Evolutionary conservation across 2,113 vertebrate genomes (phyloP), one percentile per base, ranked within the genome.

Genomic region (Pollimyrus isidori): DNA sequence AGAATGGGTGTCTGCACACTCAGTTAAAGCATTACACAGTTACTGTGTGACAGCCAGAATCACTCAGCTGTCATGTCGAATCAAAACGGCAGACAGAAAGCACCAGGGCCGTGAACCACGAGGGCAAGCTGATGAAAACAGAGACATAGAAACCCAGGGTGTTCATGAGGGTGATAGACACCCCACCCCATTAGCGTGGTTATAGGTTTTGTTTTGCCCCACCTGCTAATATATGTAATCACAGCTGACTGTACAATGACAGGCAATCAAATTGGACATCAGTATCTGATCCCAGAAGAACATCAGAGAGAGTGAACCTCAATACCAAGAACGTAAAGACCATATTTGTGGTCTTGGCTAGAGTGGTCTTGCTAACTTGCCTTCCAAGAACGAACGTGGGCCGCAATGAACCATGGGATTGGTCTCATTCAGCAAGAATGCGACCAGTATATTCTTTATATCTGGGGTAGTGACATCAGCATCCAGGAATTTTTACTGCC

Each of bases 31-130:
- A 56, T 65, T 39, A 87, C 87, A 62, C 82, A 39, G 23, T 87
- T 87, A 87, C 30, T 39, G 85, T 4, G 39, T 87, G 56, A 87
- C 87, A 45, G n/a, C 45, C 52, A 48, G 23, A 56, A 84, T 58
- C 83, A 6, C 86, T 17, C 62, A 21, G 53, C 0, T 11, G 52
- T 87, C 87, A 65, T 5, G 84, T 35, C 19, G 65, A 30, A 46
- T 87, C 86, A 88, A 76, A 90, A 90, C 88, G 73, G 90, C 35
- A 82, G 89, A 90, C 89, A 86, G 49, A 19, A 89, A 89, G 88
- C 76, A 76, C 30, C 11, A 0, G 86, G 10, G 11, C 87, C 87
- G 2, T 7, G 35, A 23, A 10, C 52, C 19, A 46, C 0, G 30
- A 3, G 50, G 50, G 23, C 13, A 26, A 35, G 49, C 50, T 53